phyloP scores from a whole-genome alignment of 1,140 invertebrate genomes.

The Anthonomus grandis region DNA sequence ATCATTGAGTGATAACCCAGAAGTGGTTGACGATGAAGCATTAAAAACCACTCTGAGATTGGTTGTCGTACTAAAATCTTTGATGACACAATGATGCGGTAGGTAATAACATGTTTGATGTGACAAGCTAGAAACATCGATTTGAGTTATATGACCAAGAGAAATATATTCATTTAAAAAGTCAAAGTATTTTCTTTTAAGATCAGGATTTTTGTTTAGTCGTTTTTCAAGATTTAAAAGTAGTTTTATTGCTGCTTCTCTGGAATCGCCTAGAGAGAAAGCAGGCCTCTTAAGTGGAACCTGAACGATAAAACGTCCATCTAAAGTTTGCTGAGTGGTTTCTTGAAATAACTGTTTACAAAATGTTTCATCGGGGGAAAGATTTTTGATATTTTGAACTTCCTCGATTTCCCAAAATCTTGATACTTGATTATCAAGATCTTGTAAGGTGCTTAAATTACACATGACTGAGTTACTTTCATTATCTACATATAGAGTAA shows the following conservation, averaged over 20 bases:
- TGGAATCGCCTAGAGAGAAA: conserved; percentile 39
- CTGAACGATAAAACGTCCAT: conserved; percentile 41
- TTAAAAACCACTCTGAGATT: no score
- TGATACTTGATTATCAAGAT: conserved; percentile 17
- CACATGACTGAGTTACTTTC: no score
- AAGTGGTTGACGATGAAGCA: conserved; percentile 39
- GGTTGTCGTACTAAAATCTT: conserved; percentile 20
- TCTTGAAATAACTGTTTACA: conserved; percentile 37
- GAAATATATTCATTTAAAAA: conserved; percentile 45
- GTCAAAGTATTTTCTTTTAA: conserved; percentile 34
- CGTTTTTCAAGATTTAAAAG: conserved; percentile 38
- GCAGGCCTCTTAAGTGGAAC: conserved; percentile 38
- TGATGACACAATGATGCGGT: conserved; percentile 42
- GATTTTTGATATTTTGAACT: conserved; percentile 11
- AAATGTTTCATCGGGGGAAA: conserved; percentile 31
- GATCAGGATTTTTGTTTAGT: conserved; percentile 31
- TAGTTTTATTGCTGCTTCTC: conserved; percentile 34
- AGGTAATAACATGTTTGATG: conserved; percentile 35
- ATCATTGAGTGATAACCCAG: conserved; percentile 37
- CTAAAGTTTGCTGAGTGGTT: conserved; percentile 23
- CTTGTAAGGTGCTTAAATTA: no score
- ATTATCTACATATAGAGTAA: no score
- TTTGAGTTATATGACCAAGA: conserved; percentile 7
- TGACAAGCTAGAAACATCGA: conserved; percentile 5
- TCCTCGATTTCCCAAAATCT: conserved; percentile 43